phyloP scores from a whole-genome alignment of 2,797 vertebrate species.

The Characodon lateralis region DNA sequence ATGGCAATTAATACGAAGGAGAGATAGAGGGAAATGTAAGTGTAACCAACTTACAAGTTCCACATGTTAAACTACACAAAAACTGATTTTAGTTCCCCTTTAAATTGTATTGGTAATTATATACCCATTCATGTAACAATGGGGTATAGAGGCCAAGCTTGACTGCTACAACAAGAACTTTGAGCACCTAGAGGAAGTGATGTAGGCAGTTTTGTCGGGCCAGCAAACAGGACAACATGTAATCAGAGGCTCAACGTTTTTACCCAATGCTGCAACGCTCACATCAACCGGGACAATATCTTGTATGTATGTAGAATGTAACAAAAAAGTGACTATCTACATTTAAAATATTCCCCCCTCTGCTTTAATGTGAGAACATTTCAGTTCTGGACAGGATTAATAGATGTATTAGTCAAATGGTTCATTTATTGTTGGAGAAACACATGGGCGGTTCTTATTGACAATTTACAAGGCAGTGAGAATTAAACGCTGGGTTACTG shows the following conservation, averaged over 20 bases:
- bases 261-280: neutral
- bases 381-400: no score
- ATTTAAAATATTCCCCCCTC: no score
- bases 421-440: no score
- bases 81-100: slow-evolving; percentile 1
- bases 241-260: neutral
- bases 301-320: no score
- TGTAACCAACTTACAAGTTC: slow-evolving; percentile 31
- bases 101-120: neutral
- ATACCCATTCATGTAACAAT: neutral
- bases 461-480: slow-evolving; percentile 13
- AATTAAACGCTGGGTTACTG: no score
- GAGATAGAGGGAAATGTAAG: slow-evolving; percentile 11
- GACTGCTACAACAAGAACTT: neutral
- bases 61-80: neutral
- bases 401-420: no score
- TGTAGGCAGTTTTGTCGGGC: neutral
- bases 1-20: slow-evolving; percentile 20
- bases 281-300: no score
- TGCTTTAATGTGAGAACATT: no score
- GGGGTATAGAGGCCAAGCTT: neutral
- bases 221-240: slow-evolving; percentile 4
- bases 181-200: slow-evolving; percentile 20
- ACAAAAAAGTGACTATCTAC: no score
- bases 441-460: slow-evolving; percentile 1